Base-by-base conservation (phyloP, 1,140 invertebrate genomes). In the Thaumetopoea pityocampa region DNA sequence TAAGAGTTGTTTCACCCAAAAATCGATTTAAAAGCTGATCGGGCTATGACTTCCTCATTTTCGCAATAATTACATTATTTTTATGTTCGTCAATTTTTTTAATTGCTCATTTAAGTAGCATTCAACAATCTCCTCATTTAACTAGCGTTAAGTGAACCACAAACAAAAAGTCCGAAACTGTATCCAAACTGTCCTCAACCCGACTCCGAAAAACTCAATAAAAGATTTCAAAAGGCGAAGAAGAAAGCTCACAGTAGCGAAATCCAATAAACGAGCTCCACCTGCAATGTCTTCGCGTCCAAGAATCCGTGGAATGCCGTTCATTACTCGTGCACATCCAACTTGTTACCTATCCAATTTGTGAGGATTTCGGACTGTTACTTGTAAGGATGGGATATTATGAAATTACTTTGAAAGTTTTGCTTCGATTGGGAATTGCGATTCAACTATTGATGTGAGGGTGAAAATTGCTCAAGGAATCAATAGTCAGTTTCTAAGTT, bases 261-360 rank as follows among this genome's bases (percentile, higher is more conserved):
- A 72, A 76, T 76, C 68, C 66, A 76, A 76, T 76, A 76, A 71
- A 60, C 59, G 50, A 33, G 20, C 23, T 15, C 41, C 37, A 68
- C 65, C 67, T 70, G 61, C 57, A 60, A 51, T 58, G 67, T 67
- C 65, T 65, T 63, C 56, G 38, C 59, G 59, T 46, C 53, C 37
- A 30, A 66, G 68, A 64, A 76, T 70, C 58, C 55, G 41, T 18
- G 68, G 67, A 56, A 76, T 65, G 42, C 58, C 61, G 61, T 71
- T 76, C 67, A 76, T 76, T 76, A 76, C 56, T 24, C 53, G 51
- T 45, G 53, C 58, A 63, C 64, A 63, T 64, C 57, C 56, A 60
- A 71, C 63, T 76, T 67, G 70, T 67, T 71, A 76, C 71, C 67
- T 71, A 59, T 67, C 61, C 64, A 65, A 70, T 68, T 70, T 65